Evolutionary conservation across 92 coral and sea anemone genomes (phyloP), one percentile per base, ranked within the genome.

Genomic region (Epizoanthus stellaris): DNA sequence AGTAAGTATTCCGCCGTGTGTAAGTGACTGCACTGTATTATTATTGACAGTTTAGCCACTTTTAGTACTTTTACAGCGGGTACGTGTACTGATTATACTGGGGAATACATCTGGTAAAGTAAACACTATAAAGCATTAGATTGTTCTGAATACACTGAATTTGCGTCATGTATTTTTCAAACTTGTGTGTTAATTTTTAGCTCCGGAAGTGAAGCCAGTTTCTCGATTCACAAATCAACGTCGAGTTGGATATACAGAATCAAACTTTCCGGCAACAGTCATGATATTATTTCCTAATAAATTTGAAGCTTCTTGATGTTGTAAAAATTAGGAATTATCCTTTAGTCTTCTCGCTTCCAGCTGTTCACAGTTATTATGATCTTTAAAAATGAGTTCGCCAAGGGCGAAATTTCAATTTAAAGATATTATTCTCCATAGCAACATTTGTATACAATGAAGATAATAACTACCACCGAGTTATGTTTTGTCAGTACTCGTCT

Each of bases 1-100:
- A 87, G 98, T 95, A 88, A 82, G 95, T 73, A 2, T 19, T 15
- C 13, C 10, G 39, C 10, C 6, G 5, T 8, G 6, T 66, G 8
- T 8, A 16, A 66, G 14, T 10, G 14, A 25, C 11, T 30, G 40
- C 21, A 25, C 70, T 66, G 39, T 49, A 49, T 0, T 43, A 43
- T 6, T 4, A 43, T 30, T 1, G 34, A 30, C 36, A 30, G 36
- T 30, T 30, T 30, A 30, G 36, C 36, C 36, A 30, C 36, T 23
- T 23, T 23, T 23, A 30, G 36, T 30, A 30, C n/a, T n/a, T n/a
- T 30, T 30, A 30, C 1, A 2, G 36, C 36, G 36, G 36, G 36
- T 30, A 30, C 36, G 36, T 30, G 36, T 30, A 30, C 2, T 30
- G 36, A 30, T 30, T 30, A 30, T 30, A 30, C 36, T 30, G 36